Evolutionary conservation across 2,113 vertebrate genomes (phyloP).

Genomic region (Leptobrachium leishanense): DNA sequence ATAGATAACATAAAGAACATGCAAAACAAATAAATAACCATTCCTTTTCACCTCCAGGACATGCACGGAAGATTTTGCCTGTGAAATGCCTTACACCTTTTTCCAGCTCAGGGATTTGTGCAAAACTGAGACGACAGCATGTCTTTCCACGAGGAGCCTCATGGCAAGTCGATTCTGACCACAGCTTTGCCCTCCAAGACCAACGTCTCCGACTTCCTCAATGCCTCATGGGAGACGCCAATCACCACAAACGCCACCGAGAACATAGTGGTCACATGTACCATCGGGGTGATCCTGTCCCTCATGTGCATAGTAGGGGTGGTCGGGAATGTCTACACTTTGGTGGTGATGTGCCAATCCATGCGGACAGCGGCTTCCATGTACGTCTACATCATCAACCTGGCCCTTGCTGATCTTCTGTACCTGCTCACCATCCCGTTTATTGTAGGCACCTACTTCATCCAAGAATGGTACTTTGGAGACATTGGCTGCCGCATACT

Average conservation of each 20-base stretch:
- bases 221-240: slow-evolving; percentile 49
- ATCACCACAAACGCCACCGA: slow-evolving; percentile 59
- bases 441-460: slow-evolving; percentile 86
- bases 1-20: background rate
- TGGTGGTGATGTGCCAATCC: slow-evolving; percentile 88
- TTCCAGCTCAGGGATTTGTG: slow-evolving; percentile 27
- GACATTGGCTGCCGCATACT: slow-evolving; percentile 78
- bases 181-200: slow-evolving; percentile 64
- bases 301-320: slow-evolving; percentile 85
- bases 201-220: slow-evolving; percentile 57
- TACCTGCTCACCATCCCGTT: slow-evolving; percentile 90
- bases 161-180: slow-evolving; percentile 52
- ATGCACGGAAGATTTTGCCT: background rate
- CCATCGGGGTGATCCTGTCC: slow-evolving; percentile 82
- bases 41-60: slow-evolving; percentile 41
- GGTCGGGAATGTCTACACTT: slow-evolving; percentile 84
- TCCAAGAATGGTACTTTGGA: slow-evolving; percentile 87
- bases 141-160: slow-evolving; percentile 51
- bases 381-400: slow-evolving; percentile 91
- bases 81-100: slow-evolving; percentile 32
- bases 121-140: slow-evolving; percentile 49
- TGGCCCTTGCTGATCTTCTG: slow-evolving; percentile 84
- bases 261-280: slow-evolving; percentile 76
- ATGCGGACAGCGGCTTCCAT: slow-evolving; percentile 84
- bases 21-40: no score